A percentile compares a stretch with the other conserved stretches of the same genome.
Conservation (phyloP, 2,888 invertebrate genomes). For the Drosophila subsilvestris region DNA sequence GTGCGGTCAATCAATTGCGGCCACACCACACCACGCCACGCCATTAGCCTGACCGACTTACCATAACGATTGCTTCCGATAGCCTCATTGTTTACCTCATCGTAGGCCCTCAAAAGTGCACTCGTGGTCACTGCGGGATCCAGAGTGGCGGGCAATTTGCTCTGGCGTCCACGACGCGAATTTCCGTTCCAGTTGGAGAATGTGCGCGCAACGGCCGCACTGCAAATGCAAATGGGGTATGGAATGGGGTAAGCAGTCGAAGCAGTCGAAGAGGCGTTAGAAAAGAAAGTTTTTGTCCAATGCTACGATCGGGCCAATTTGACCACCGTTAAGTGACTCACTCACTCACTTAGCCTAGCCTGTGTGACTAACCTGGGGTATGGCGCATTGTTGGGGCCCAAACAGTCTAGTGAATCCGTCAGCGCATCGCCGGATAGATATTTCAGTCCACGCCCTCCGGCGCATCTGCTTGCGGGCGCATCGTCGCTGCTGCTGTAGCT, state of each 20-base stretch:
- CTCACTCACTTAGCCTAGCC: constrained; percentile 84
- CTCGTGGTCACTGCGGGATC: constrained; percentile 91
- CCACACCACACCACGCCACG: constrained; percentile 34
- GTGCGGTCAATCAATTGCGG: constrained; percentile 49
- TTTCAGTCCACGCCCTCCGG: constrained; percentile 88
- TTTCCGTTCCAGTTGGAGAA: constrained; percentile 89
- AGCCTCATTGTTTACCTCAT: constrained; percentile 85
- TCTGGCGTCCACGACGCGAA: constrained; percentile 88
- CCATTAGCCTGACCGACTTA: constrained; percentile 79
- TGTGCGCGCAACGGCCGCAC: constrained; percentile 90
- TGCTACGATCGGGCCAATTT: neutral
- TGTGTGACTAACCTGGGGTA: constrained; percentile 89
- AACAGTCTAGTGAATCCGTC: constrained; percentile 89
- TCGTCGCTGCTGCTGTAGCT: constrained; percentile 77
- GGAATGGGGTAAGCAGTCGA: neutral
- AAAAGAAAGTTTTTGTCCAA: constrained; percentile 62
- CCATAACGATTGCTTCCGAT: constrained; percentile 84
- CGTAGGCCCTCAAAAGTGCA: constrained; percentile 87
- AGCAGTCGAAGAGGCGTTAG: constrained; percentile 80
- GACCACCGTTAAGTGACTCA: constrained; percentile 14
- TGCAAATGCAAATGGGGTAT: constrained; percentile 77
- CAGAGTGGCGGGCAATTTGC: constrained; percentile 86
- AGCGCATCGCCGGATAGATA: constrained; percentile 95
- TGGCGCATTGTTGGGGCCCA: constrained; percentile 92
- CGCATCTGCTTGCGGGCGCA: constrained; percentile 84